Conservation (phyloP, 2,113 vertebrate species). For the Neolamprologus kungweensis region DNA sequence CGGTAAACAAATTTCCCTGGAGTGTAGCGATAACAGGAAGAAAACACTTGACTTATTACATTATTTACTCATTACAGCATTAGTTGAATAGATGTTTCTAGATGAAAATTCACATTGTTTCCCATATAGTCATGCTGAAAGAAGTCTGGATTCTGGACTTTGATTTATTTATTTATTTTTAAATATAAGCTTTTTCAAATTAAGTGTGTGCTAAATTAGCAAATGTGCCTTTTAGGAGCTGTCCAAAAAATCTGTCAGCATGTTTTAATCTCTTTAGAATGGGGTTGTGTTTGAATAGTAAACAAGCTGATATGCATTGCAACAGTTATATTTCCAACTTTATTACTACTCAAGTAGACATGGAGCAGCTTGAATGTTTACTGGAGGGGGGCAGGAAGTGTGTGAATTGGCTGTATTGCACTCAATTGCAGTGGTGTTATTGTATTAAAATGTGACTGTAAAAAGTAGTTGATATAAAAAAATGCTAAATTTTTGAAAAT, state of each 20-base stretch:
- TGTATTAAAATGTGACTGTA: neutral
- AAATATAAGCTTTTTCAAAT: neutral
- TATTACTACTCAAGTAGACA: neutral
- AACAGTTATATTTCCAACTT: neutral
- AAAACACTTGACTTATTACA: neutral
- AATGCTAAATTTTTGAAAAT: neutral
- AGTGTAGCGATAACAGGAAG: neutral
- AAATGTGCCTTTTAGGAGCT: neutral
- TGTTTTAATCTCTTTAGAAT: neutral
- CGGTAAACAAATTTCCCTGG: constrained; percentile 14
- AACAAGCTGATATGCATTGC: neutral
- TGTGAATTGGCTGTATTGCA: neutral
- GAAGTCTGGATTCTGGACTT: neutral
- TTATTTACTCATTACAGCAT: neutral
- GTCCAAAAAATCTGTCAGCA: neutral
- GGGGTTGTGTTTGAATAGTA: neutral
- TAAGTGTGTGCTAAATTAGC: neutral
- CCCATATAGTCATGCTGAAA: neutral
- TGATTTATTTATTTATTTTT: neutral
- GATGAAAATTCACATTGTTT: neutral
- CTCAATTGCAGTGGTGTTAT: neutral
- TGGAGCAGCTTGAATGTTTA: neutral
- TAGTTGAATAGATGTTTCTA: neutral
- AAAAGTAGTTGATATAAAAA: neutral
- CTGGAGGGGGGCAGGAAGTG: neutral